phyloP scores from a whole-genome alignment of 2,113 vertebrate species.

The Marmota flaviventris region DNA sequence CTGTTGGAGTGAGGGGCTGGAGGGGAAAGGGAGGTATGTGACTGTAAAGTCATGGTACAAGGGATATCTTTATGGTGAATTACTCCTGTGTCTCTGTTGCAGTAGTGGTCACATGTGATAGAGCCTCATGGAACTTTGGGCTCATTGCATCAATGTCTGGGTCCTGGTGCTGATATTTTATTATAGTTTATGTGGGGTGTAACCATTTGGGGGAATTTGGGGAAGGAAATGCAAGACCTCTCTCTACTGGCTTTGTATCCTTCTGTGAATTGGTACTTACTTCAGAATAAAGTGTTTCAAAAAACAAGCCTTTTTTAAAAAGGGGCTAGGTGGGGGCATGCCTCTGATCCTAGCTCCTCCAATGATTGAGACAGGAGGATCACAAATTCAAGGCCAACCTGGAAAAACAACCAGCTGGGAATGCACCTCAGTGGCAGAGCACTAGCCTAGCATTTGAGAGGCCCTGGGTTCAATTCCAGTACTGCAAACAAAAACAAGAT shows the following conservation, averaged over 20 bases:
- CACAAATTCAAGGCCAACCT: not conserved
- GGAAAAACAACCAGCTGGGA: not conserved
- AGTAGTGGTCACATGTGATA: not conserved
- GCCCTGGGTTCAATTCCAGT: not conserved
- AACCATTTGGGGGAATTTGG: not conserved
- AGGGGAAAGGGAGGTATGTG: not conserved
- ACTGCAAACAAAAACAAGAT: not conserved
- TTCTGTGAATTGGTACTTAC: not conserved
- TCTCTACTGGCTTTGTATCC: not conserved
- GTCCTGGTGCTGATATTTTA: not conserved
- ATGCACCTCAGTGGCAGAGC: not conserved
- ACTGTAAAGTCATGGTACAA: rapidly evolving
- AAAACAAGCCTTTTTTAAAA: not conserved
- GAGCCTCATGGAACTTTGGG: not conserved
- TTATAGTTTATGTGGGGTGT: not conserved
- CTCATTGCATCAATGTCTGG: rapidly evolving
- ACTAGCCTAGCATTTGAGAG: not conserved
- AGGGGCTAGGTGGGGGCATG: no score
- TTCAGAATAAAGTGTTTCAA: not conserved
- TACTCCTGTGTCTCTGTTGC: not conserved
- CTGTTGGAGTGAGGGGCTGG: not conserved
- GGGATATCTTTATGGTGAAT: no score
- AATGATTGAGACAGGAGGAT: not conserved
- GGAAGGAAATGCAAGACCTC: not conserved
- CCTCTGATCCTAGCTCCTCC: not conserved